phyloP scores from a whole-genome alignment of 2,797 vertebrate genomes.

The Lutjanus campechanus region DNA sequence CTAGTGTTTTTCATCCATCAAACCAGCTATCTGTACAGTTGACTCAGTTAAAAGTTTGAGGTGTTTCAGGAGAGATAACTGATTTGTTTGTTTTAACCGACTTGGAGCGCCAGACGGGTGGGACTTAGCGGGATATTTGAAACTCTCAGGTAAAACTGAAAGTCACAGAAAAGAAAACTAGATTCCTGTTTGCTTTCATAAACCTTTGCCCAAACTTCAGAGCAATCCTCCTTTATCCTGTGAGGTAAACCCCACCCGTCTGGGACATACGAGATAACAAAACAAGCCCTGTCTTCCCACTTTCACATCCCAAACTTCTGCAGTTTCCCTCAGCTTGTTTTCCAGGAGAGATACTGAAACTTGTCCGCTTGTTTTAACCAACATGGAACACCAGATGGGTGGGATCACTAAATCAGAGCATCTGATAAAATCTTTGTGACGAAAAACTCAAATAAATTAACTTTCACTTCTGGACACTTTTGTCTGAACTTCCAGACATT shows the following conservation, averaged over 20 bases:
- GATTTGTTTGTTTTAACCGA: background rate
- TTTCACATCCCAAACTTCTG: background rate
- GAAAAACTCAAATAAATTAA: background rate
- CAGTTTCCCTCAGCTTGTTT: background rate
- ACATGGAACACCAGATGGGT: slow-evolving; percentile 33
- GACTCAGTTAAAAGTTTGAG: background rate
- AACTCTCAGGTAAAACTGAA: background rate
- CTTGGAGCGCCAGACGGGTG: background rate
- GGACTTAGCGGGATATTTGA: background rate
- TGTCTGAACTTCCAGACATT: slow-evolving; percentile 5
- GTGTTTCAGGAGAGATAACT: background rate
- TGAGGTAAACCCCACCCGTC: background rate
- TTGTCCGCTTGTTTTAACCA: slow-evolving; percentile 7
- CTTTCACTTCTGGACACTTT: background rate
- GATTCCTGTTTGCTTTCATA: background rate
- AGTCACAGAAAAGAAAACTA: background rate
- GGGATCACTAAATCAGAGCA: background rate
- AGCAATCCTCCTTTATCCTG: background rate
- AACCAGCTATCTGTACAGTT: background rate
- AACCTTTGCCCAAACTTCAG: background rate
- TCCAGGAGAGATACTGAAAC: background rate
- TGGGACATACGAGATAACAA: background rate
- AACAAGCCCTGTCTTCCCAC: slow-evolving; percentile 6
- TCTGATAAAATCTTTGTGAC: background rate
- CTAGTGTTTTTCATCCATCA: no score